Base-by-base conservation (phyloP, 2,113 vertebrate genomes). In the Elachura formosa region DNA sequence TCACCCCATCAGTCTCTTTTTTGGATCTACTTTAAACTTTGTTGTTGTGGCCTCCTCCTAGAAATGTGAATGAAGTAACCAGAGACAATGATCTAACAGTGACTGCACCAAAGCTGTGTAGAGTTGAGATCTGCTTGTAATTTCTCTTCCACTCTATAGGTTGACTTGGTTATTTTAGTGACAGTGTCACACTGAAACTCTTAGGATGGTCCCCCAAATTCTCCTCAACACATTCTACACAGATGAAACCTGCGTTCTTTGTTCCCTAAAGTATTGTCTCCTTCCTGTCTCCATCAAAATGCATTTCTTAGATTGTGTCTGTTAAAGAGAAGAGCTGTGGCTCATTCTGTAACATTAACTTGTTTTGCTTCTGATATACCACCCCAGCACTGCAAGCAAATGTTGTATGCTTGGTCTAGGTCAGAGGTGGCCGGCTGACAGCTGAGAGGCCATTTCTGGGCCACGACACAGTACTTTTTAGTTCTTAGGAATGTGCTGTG, bases 361-460 rank as follows among this genome's bases (percentile, higher is more conserved):
- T 80, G 17, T 52, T 94, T 76, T 62, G 22, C 29, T 80, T 23
- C 52, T 72, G 36, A 36, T 90, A 48, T 64, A 49, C 63, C 34
- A 63, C 18, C 28, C 16, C 63, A 34, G 34, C 31, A 9, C 34
- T 41, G 75, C 54, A 63, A 40, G 82, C 58, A 80, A 66, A 69
- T 76, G 67, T 85, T 86, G 80, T 75, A 23, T 84, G 41, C 61
- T 86, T 76, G 51, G 31, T 77, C 46, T 45, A 22, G 79, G 76
- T 89, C 86, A 94, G 94, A 80, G 76, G 83, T 95, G 63, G 38
- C 63, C 80, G 92, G 2, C 33, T 95, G 89, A 69, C 91, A 95
- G 80, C 72, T 86, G 83, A 62, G 63, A 28, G 51, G 33, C 76
- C 76, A n/a, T 69, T 93, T 80, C 91, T 90, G 76, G 33, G 64